Conservation (phyloP, 1,140 invertebrate species). For the Drosophila albomicans region DNA sequence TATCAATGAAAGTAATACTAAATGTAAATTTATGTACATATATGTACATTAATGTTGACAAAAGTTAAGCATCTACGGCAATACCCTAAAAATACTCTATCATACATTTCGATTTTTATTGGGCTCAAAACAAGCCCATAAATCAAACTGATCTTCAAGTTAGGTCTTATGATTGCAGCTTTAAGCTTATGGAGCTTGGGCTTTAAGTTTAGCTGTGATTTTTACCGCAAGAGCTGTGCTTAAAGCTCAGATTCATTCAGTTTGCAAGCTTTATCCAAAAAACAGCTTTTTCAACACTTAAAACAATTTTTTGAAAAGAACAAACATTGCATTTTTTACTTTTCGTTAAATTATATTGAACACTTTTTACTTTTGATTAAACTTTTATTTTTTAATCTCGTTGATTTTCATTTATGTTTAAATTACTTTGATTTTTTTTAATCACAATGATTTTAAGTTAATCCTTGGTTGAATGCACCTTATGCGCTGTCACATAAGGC, state of each 20-base stretch:
- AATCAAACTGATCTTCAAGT: conserved; percentile 13
- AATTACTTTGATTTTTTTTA: not conserved
- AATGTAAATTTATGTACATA: too few species aligned
- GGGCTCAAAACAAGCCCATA: conserved; percentile 8
- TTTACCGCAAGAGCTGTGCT: conserved; percentile 5
- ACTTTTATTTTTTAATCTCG: not conserved
- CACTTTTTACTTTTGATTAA: not conserved
- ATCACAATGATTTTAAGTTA: conserved; percentile 17
- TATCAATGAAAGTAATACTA: too few species aligned
- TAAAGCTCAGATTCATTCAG: not conserved
- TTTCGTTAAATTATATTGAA: not conserved
- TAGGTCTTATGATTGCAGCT: conserved; percentile 1
- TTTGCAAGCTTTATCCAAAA: too few species aligned
- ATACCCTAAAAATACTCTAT: not conserved
- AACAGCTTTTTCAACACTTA: conserved; percentile 3
- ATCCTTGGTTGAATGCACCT: conserved; percentile 53
- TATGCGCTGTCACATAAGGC: conserved; percentile 87
- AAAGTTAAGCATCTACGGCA: too few species aligned
- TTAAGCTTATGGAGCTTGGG: not conserved
- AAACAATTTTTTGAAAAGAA: not conserved
- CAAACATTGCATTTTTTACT: not conserved
- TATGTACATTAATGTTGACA: too few species aligned
- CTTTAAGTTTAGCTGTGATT: conserved; percentile 17
- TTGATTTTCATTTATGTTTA: conserved; percentile 2
- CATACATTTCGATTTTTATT: not conserved